Percentiles rank a stretch among this genome's conserved stretches.
Conservation (phyloP, 1,140 invertebrate genomes). For the Meloidogyne floridensis region DNA sequence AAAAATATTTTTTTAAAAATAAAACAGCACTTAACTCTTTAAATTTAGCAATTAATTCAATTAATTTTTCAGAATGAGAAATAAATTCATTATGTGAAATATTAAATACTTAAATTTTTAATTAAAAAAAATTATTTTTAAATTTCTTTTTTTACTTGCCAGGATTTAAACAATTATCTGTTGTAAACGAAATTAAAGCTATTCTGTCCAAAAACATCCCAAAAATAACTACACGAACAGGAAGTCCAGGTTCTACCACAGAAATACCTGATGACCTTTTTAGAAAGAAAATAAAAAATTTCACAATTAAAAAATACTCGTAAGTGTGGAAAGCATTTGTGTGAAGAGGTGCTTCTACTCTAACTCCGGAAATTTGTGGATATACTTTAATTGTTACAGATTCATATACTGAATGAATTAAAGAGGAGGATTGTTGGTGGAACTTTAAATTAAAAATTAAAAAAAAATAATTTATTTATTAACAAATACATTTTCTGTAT, state of each 20-base stretch:
- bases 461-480: not conserved
- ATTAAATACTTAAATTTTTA: constrained; percentile 44
- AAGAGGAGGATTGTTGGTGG: not conserved
- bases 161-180: constrained; percentile 47
- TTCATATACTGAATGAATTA: constrained; percentile 32
- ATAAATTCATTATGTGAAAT: constrained; percentile 55
- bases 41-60: constrained; percentile 46
- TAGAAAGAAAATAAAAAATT: constrained; percentile 12
- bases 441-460: not conserved
- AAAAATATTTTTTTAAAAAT: constrained; percentile 30
- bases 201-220: constrained; percentile 58
- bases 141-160: constrained; percentile 7
- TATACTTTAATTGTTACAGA: constrained; percentile 57
- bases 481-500: no score
- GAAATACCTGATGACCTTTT: constrained; percentile 54
- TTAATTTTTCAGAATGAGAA: constrained; percentile 57
- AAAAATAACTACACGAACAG: constrained; percentile 57
- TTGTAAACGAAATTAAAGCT: constrained; percentile 55
- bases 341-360: constrained; percentile 50
- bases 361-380: constrained; percentile 57
- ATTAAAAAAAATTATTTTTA: constrained; percentile 20
- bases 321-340: constrained; percentile 55
- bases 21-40: constrained; percentile 33
- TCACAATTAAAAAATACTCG: constrained; percentile 35
- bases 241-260: constrained; percentile 54